Conservation (phyloP, 2,113 vertebrate genomes). For the Speoplatyrhinus poulsoni region DNA sequence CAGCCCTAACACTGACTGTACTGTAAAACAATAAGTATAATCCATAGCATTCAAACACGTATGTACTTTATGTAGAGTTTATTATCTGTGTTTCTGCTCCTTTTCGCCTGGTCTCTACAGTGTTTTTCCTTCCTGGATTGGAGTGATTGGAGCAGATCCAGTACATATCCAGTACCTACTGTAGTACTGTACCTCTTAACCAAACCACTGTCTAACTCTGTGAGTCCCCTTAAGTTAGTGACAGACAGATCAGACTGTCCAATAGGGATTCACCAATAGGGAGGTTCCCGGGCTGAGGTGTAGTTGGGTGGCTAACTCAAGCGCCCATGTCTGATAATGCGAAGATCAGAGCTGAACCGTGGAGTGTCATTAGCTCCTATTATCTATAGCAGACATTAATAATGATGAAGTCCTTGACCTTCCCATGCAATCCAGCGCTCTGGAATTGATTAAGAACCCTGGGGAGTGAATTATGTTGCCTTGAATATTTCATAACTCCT, state of each 20-base stretch:
- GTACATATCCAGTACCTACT: no score
- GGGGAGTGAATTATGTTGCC: constrained; percentile 56
- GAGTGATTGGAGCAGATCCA: no score
- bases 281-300: constrained; percentile 1
- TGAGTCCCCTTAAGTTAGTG: no score
- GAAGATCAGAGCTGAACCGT: constrained; percentile 32
- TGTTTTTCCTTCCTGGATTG: no score
- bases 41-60: no score
- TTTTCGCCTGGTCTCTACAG: no score
- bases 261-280: not conserved
- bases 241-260: not conserved
- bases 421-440: constrained; percentile 50
- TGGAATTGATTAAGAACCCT: constrained; percentile 60
- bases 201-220: no score
- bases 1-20: no score
- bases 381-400: constrained; percentile 50
- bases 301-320: not conserved
- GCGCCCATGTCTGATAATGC: constrained; percentile 24
- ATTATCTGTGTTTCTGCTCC: no score
- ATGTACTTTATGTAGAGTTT: no score
- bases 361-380: constrained; percentile 51
- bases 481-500: constrained; percentile 67
- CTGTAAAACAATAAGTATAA: no score
- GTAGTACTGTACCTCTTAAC: no score
- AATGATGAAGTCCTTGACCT: constrained; percentile 64